Evolutionary conservation across 2,797 vertebrate genomes (phyloP), one percentile per base, ranked within the genome.

Genomic region (Carapus acus): DNA sequence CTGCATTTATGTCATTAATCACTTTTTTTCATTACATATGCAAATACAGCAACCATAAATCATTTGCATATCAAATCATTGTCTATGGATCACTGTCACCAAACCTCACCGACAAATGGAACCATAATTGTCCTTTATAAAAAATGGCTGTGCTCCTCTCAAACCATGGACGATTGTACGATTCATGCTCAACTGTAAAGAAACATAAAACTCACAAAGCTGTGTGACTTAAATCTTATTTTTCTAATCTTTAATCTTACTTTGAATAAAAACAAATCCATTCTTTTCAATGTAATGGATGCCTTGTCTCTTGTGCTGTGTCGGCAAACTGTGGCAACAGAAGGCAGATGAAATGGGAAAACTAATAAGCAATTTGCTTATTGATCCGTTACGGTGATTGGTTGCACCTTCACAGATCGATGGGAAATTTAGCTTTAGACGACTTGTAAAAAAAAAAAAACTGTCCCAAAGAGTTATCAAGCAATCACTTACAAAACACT

Each of bases 1-100:
- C 76, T 73, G 49, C 22, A 45, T 63, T 60, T 56, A 67, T 76
- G 43, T 55, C 43, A 52, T 74, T 75, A 71, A 74, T 76, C 66
- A 62, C 52, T 47, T 27, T 20, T 67, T 40, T 39, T 64, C 52
- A 65, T 64, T 49, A 53, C 60, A 42, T 49, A 65, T 67, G 64
- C 58, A 72, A 74, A 73, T 69, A 46, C 50, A 21, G 51, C 22
- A 23, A 50, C 56, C 29, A 38, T 49, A 54, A 62, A 45, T 73
- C 71, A 48, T 73, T 19, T 61, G 37, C 19, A 56, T 49, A 13
- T 43, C 60, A 47, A 19, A 39, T 58, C 37, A 43, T 71, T 67
- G 54, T 24, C 51, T 43, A 27, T 33, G 48, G 20, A 45, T 62
- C 55, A 27, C 17, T 21, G 14, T 15, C 37, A 6, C n/a, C 40